Evolutionary conservation across 2,113 vertebrate species (phyloP).

Genomic region (Spilogale gracilis): DNA sequence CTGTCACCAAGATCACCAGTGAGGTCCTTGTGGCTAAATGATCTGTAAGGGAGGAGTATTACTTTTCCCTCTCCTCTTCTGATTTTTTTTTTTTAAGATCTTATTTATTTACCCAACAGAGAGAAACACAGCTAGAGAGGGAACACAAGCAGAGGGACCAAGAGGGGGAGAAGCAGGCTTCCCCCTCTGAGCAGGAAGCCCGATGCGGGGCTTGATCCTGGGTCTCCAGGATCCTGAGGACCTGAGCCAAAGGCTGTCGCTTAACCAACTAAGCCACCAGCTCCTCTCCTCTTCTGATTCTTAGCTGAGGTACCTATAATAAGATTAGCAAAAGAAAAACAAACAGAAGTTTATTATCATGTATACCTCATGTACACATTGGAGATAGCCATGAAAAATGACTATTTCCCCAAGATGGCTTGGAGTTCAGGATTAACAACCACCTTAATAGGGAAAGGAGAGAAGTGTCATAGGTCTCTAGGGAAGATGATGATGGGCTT

Average conservation of each 20-base stretch:
- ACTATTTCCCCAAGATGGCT: neutral
- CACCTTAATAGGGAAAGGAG: neutral
- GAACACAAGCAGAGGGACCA: too few species aligned
- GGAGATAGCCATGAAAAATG: neutral
- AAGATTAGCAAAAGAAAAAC: neutral
- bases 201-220: too few species aligned
- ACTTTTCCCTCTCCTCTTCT: neutral
- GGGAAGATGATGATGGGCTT: neutral
- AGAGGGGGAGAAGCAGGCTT: too few species aligned
- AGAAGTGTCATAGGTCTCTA: neutral
- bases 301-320: neutral
- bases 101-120: too few species aligned
- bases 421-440: neutral
- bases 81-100: too few species aligned
- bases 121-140: too few species aligned
- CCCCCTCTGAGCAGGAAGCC: too few species aligned
- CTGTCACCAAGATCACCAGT: neutral
- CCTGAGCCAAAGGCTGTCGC: too few species aligned
- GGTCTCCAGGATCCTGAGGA: too few species aligned
- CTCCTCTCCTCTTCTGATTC: neutral
- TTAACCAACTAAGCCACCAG: too few species aligned
- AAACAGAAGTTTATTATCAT: neutral
- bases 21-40: neutral
- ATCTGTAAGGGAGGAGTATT: neutral
- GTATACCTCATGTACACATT: neutral